phyloP scores from a whole-genome alignment of 2,113 vertebrate species.

The Sturnira hondurensis region DNA sequence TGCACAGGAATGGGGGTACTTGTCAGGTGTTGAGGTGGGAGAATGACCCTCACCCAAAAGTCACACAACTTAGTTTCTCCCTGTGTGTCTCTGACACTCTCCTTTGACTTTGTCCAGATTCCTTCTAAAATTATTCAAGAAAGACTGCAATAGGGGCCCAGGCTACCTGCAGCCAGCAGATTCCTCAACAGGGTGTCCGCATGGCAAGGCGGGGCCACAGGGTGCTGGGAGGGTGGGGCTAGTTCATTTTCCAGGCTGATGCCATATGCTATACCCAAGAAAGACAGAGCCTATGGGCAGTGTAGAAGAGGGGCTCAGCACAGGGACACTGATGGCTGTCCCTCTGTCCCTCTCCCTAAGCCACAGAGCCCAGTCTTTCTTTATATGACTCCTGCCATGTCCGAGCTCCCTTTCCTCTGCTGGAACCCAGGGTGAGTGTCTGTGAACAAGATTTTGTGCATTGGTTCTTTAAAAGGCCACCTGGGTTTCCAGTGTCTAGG shows the following conservation, averaged over 20 bases:
- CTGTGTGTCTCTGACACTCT: background rate
- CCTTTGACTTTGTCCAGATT: background rate
- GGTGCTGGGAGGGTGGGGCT: background rate
- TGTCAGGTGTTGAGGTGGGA: background rate
- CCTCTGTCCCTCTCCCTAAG: background rate
- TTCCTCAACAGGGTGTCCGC: background rate
- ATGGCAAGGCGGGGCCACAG: background rate
- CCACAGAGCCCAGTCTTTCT: background rate
- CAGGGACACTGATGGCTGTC: background rate
- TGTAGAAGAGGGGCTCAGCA: background rate
- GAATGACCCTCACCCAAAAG: background rate
- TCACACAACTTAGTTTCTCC: background rate
- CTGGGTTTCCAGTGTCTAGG: background rate
- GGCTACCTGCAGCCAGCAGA: background rate
- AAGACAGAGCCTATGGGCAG: background rate
- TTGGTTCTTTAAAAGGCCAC: background rate
- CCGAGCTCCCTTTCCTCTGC: background rate
- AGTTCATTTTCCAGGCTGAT: background rate
- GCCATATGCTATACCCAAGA: background rate
- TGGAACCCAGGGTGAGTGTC: background rate
- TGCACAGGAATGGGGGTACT: background rate
- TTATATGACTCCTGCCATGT: background rate
- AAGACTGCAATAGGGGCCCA: background rate
- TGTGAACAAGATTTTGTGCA: background rate
- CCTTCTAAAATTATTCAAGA: background rate